A percentile compares a stretch with the other conserved stretches of the same genome.
phyloP scores from a whole-genome alignment of 2,888 invertebrate species.

The Lapara coniferarum region DNA sequence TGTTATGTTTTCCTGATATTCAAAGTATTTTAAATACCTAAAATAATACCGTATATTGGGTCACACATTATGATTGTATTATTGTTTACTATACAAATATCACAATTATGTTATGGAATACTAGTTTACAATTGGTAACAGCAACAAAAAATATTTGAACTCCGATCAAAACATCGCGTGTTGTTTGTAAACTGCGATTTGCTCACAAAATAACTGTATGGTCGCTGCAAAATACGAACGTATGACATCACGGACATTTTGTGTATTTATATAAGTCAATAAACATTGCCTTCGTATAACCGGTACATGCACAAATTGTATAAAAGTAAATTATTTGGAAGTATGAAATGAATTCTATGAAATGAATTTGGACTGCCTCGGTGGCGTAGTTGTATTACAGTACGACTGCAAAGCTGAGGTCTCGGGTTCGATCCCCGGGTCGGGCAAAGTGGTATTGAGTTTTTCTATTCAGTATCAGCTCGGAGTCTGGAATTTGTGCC shows the following conservation, averaged over 20 bases:
- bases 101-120: slow-evolving; percentile 8
- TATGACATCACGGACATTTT: neutral
- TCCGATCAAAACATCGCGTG: neutral
- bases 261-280: neutral
- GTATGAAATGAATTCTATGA: no score
- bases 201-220: neutral
- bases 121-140: neutral
- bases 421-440: no score
- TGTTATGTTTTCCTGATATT: no score
- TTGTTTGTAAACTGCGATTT: neutral
- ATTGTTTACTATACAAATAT: neutral
- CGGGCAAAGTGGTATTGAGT: no score
- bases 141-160: neutral
- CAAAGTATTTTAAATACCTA: no score
- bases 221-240: neutral
- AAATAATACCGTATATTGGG: neutral
- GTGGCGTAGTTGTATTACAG: no score
- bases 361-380: no score
- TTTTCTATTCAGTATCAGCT: no score
- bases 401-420: no score
- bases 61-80: neutral
- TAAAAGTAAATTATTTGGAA: no score
- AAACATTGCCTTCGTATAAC: neutral
- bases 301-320: no score
- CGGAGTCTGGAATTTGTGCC: no score